A percentile compares a stretch with the other conserved stretches of the same genome.
Evolutionary conservation across 2,888 invertebrate genomes (phyloP).

Genomic region (Lucinisca nassula): DNA sequence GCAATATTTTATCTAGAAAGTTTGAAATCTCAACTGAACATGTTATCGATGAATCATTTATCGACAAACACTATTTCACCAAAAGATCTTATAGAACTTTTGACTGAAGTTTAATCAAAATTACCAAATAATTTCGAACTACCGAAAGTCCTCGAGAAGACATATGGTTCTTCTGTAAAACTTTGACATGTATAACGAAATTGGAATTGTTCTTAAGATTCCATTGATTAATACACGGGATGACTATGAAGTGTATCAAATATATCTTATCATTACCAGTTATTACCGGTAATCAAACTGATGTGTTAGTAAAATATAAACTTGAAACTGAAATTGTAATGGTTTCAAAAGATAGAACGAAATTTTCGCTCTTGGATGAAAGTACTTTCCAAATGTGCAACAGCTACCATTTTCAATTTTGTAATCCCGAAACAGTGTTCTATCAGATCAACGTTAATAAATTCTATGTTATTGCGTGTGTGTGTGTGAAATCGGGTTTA

Average conservation of each 20-base stretch:
- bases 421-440: neutral
- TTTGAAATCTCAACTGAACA: slow-evolving; percentile 27
- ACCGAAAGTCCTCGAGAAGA: slow-evolving; percentile 29
- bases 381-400: neutral
- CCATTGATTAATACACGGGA: slow-evolving; percentile 13
- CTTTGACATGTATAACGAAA: slow-evolving; percentile 24
- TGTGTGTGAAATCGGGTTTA: too few species aligned
- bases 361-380: neutral
- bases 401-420: neutral
- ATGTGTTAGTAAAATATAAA: slow-evolving; percentile 10
- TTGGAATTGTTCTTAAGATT: slow-evolving; percentile 11
- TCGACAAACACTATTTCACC: slow-evolving; percentile 26
- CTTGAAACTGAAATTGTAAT: slow-evolving; percentile 7
- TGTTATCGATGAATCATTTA: slow-evolving; percentile 14
- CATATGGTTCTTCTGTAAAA: slow-evolving; percentile 44
- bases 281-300: too few species aligned
- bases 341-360: neutral
- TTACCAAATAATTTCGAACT: slow-evolving; percentile 22
- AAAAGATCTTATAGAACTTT: slow-evolving; percentile 6
- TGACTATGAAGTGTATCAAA: neutral
- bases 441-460: neutral
- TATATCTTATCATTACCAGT: neutral
- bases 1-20: slow-evolving; percentile 2
- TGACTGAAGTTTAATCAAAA: slow-evolving; percentile 22
- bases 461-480: slow-evolving; percentile 14